Evolutionary conservation across 1,140 invertebrate genomes (phyloP).

Genomic region (Archegozetes longisetosus): DNA sequence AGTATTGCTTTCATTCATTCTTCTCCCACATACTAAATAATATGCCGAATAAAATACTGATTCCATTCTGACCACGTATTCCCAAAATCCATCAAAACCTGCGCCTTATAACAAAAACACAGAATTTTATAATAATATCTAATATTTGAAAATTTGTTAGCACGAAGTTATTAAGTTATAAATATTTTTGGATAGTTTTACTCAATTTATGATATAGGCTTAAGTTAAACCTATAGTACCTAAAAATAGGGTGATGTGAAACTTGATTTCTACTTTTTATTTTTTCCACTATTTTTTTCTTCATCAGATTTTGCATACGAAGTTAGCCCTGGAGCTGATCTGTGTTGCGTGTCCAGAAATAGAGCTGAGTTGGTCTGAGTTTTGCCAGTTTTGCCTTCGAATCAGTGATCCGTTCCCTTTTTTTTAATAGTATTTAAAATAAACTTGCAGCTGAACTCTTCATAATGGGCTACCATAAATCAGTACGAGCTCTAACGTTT

Average conservation of each 20-base stretch:
- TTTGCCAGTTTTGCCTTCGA: neutral
- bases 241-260: neutral
- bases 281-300: neutral
- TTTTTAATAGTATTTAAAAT: no score
- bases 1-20: neutral
- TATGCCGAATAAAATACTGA: neutral
- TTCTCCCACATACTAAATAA: neutral
- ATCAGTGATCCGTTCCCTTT: neutral
- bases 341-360: neutral
- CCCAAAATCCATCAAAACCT: neutral
- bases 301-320: neutral
- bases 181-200: neutral
- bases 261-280: neutral
- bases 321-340: neutral
- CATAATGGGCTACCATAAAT: no score
- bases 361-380: neutral
- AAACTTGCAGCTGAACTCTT: no score
- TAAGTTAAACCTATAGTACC: neutral
- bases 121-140: neutral
- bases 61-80: neutral
- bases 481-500: no score
- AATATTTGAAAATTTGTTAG: neutral
- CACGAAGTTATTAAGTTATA: neutral
- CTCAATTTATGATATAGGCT: neutral
- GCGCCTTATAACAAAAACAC: neutral